Evolutionary conservation across 2,113 vertebrate species (phyloP), one percentile per base, ranked within the genome.

Genomic region (Beaufortia kweichowensis): DNA sequence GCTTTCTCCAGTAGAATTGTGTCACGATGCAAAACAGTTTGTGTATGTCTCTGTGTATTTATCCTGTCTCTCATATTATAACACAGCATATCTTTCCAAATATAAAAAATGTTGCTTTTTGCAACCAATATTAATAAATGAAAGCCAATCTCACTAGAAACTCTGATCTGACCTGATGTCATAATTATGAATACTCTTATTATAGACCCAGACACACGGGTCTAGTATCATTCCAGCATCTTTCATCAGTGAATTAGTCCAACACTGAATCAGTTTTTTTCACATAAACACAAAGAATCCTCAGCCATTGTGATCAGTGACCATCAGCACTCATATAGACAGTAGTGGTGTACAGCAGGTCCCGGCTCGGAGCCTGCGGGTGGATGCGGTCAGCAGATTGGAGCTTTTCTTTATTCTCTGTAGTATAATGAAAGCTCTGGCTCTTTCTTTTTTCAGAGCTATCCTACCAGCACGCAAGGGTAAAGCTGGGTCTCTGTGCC

Each of bases 311-410:
- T 28, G 61, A 64, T 26, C 21, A 82, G 83, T 73, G 66, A 6
- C 15, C 39, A 11, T 39, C 8, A 77, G 73, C 48, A n/a, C 48
- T 53, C n/a, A 53, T 53, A 53, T 4, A 53, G 48, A 80, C 81
- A 83, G 59, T 57, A 39, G 6, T 43, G 76, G 41, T 2, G 8
- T 39, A 39, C 35, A 4, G 35, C 35, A 39, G 9, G 35, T 53
- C 82, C 74, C 14, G 14, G 15, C 43, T 46, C 43, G 15, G 11
- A 46, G 43, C 19, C 48, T 26, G 53, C 68, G 26, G 53, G 31
- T 71, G n/a, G 12, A 70, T 70, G 31, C 62, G 56, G 59, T 89
- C 88, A 89, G 89, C 89, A 89, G 77, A 82, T 85, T 62, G 81
- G 82, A 39, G 82, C 75, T 83, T 79, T 85, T 85, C 28, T 31